phyloP scores from a whole-genome alignment of 2,888 invertebrate genomes.

The Cylindroiulus punctatus region DNA sequence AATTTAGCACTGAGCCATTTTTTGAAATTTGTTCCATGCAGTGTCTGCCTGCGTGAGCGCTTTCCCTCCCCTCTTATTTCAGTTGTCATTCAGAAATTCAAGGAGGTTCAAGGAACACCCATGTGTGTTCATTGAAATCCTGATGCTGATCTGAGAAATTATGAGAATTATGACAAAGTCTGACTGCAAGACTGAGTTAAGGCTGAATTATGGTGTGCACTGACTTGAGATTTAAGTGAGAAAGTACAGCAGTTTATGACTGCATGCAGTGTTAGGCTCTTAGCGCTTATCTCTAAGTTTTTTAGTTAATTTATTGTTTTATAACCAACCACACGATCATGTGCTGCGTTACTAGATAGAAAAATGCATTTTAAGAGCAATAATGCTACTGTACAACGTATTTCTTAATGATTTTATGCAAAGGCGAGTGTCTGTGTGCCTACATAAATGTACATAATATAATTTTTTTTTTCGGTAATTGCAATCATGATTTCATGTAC shows the following conservation, averaged over 20 bases:
- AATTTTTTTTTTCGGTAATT: neutral
- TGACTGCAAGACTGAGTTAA: too few species aligned
- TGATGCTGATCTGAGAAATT: too few species aligned
- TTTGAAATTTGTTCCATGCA: neutral
- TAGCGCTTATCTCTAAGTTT: neutral
- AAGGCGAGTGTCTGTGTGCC: neutral
- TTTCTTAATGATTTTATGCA: neutral
- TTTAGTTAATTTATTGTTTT: neutral
- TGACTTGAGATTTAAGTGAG: too few species aligned
- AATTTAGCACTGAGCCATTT: neutral
- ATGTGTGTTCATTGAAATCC: too few species aligned
- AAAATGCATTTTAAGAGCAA: neutral
- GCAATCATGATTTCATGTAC: neutral
- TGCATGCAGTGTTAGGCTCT: neutral
- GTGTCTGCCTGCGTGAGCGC: neutral
- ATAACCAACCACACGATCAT: neutral
- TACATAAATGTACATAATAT: neutral
- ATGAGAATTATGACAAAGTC: too few species aligned
- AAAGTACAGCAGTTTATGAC: too few species aligned
- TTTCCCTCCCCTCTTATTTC: neutral
- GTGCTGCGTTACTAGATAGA: neutral
- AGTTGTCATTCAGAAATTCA: neutral
- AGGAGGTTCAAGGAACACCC: too few species aligned
- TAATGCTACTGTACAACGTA: neutral
- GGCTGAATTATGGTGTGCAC: too few species aligned